phyloP scores from a whole-genome alignment of 1,140 invertebrate species.

The Brachionus manjavacas region DNA sequence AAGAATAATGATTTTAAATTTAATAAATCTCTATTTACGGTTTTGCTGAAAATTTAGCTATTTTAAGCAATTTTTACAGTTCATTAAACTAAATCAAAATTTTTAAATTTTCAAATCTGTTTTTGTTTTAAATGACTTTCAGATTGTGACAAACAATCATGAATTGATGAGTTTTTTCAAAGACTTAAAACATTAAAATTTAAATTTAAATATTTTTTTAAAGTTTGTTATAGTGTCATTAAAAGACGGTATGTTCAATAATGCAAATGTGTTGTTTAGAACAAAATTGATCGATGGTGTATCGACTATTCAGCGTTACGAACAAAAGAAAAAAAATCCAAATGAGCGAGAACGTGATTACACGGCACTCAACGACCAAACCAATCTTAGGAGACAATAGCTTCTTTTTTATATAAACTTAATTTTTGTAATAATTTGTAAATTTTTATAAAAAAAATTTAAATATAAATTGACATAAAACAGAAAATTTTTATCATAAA shows the following conservation, averaged over 20 bases:
- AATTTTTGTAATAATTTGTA: background rate
- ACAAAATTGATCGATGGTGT: slow-evolving; percentile 92
- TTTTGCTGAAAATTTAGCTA: no score
- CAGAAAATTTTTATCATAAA: background rate
- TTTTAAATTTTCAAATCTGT: no score
- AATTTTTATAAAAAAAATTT: background rate
- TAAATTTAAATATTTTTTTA: slow-evolving; percentile 47
- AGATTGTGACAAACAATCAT: background rate
- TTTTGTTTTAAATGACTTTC: no score
- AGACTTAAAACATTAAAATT: background rate
- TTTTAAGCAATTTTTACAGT: no score
- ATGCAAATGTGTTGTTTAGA: slow-evolving; percentile 93
- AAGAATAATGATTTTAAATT: no score
- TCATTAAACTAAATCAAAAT: no score
- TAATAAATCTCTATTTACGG: no score
- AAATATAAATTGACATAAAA: background rate
- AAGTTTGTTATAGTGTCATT: slow-evolving; percentile 97
- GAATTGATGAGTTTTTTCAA: background rate
- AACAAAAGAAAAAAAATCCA: slow-evolving; percentile 4
- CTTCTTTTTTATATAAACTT: background rate
- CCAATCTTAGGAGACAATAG: background rate
- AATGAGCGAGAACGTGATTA: slow-evolving; percentile 17
- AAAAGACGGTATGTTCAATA: slow-evolving; percentile 99
- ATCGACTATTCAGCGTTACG: slow-evolving; percentile 72
- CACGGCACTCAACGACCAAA: slow-evolving; percentile 10